Evolutionary conservation across 2,888 invertebrate species (phyloP), one percentile per base, ranked within the genome.

Genomic region (Hyppa rectilinea): DNA sequence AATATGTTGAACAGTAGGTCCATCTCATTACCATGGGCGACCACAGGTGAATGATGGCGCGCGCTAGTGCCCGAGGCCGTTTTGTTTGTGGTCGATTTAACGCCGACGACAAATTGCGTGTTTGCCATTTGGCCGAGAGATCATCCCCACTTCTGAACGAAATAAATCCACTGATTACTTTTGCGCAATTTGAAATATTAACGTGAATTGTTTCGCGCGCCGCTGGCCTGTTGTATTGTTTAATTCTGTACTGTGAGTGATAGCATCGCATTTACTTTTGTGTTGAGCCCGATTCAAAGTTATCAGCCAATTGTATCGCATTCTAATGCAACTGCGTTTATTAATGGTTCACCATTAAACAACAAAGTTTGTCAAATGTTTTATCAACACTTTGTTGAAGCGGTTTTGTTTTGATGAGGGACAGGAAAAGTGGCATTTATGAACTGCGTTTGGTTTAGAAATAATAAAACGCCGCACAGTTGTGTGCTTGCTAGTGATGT

Each of bases 81-180:
- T 96, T 95, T 95, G 95, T 96, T 95, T 95, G 96, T 90, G 96
- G 96, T 95, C 94, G 94, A 95, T 96, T 96, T 95, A 95, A 94
- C 94, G 92, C 93, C 89, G 90, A 91, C 92, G 94, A 95, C 95
- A 95, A 96, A 95, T 95, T 95, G 93, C 92, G 92, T 94, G 95
- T 95, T 95, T 94, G 94, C 93, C 90, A 90, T 93, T 91, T 87
- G 90, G 89, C 89, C 87, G 90, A 89, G 92, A 92, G 94, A 93
- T 94, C 94, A 93, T 93, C 93, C 91, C 90, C 90, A 89, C 89
- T 86, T 75, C 80, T 77, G 78, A 76, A 78, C 72, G 78, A 79
- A 80, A 78, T 82, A 86, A 86, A 86, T 85, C 77, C 75, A 75
- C 75, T 85, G 88, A 87, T 88, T 86, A 87, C 87, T 92, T 92